Evolutionary conservation across 2,797 vertebrate genomes (phyloP).

Genomic region (Sardinella longiceps): DNA sequence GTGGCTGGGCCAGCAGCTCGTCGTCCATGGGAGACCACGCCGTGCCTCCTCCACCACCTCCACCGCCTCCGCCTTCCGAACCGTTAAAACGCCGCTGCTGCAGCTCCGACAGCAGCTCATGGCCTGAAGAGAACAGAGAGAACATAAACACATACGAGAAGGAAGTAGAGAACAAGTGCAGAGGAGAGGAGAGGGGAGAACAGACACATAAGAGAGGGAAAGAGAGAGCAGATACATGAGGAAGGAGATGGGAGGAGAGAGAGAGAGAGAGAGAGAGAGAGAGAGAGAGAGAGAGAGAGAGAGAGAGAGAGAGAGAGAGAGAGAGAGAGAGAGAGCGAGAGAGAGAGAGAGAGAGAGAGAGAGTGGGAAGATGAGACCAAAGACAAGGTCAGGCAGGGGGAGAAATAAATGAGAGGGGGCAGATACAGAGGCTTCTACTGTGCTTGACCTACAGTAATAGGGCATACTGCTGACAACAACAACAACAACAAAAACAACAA

Average conservation of each 20-base stretch:
- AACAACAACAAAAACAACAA: conserved; percentile 20
- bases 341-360: background rate
- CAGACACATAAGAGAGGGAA: background rate
- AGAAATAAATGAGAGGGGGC: background rate
- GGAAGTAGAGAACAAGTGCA: background rate
- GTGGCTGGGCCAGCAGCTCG: conserved; percentile 95
- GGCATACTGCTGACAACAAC: background rate
- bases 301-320: background rate
- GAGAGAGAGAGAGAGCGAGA: background rate
- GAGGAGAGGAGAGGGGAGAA: background rate
- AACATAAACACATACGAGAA: background rate
- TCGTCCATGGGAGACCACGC: conserved; percentile 98
- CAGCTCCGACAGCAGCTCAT: conserved; percentile 93
- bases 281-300: background rate
- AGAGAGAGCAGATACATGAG: background rate
- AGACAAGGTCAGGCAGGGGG: background rate
- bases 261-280: background rate
- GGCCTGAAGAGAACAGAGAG: conserved; percentile 74
- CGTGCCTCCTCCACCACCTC: conserved; percentile 66
- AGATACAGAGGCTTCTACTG: background rate
- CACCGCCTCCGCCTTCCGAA: conserved; percentile 82
- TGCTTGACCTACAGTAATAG: background rate
- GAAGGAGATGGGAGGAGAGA: background rate
- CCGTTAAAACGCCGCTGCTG: conserved; percentile 96
- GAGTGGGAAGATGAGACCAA: background rate